Conservation (phyloP, 2,888 invertebrate genomes). For the Nycteola revayana region DNA sequence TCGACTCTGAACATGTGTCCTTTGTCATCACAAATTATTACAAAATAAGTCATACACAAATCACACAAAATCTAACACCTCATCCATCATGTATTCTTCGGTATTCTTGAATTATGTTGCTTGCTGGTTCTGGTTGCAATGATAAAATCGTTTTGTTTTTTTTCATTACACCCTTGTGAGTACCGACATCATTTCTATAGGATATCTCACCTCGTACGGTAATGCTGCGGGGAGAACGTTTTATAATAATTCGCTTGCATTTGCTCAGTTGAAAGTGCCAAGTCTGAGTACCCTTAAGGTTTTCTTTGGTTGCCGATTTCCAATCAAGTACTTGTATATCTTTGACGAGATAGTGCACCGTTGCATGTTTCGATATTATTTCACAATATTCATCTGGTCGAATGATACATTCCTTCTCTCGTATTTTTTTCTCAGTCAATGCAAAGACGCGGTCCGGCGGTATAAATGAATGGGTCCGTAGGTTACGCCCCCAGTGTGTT, state of each 20-base stretch:
- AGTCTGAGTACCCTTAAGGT: no score
- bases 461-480: no score
- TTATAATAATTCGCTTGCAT: conserved; percentile 11
- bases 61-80: conserved; percentile 11
- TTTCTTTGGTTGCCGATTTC: conserved; percentile 8
- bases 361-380: conserved; percentile 8
- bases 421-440: conserved; percentile 12
- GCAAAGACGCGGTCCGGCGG: conserved; percentile 15
- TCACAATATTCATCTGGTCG: conserved; percentile 8
- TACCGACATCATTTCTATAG: conserved; percentile 7
- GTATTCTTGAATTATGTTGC: conserved; percentile 2
- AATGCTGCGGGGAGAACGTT: conserved; percentile 1
- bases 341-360: conserved; percentile 4
- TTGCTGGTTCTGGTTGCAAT: not conserved
- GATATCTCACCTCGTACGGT: conserved; percentile 3
- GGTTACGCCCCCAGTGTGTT: no score
- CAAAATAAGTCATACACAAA: no score
- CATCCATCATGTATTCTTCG: conserved; percentile 2
- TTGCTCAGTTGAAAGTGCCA: conserved; percentile 14
- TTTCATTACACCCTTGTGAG: no score
- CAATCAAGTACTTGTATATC: conserved; percentile 6
- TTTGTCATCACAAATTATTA: no score
- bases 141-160: no score
- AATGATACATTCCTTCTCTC: conserved; percentile 8
- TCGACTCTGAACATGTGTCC: no score